Evolutionary conservation across 2,113 vertebrate species (phyloP).

Genomic region (Microcebus lehilahytsara): DNA sequence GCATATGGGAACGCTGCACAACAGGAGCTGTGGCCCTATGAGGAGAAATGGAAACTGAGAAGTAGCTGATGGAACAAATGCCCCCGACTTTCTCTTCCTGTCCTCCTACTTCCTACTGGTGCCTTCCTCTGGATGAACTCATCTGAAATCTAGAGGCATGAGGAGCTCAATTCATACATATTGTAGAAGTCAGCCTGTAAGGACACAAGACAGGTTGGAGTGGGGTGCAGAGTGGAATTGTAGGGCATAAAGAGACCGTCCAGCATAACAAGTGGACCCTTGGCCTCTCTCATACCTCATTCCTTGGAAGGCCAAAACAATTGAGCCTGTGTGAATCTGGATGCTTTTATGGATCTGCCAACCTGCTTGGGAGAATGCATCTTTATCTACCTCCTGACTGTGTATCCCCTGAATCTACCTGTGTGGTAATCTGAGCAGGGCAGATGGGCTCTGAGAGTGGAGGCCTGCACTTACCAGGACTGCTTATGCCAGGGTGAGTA

Average conservation of each 20-base stretch:
- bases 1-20: fast-evolving
- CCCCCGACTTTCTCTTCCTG: background rate
- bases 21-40: fast-evolving
- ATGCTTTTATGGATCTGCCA: background rate
- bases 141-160: background rate
- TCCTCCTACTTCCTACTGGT: background rate
- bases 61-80: background rate
- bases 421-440: background rate
- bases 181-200: background rate
- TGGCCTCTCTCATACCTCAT: background rate
- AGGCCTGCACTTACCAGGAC: background rate
- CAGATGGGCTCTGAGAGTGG: background rate
- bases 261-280: background rate
- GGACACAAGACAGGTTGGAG: background rate
- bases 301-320: background rate
- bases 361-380: fast-evolving
- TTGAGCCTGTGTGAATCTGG: background rate
- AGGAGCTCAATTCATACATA: no score
- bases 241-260: background rate
- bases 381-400: background rate
- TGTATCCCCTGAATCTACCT: background rate
- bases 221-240: background rate
- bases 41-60: background rate
- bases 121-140: background rate
- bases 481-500: background rate